Conservation (phyloP, 2,797 vertebrate species). For the Gila robusta region DNA sequence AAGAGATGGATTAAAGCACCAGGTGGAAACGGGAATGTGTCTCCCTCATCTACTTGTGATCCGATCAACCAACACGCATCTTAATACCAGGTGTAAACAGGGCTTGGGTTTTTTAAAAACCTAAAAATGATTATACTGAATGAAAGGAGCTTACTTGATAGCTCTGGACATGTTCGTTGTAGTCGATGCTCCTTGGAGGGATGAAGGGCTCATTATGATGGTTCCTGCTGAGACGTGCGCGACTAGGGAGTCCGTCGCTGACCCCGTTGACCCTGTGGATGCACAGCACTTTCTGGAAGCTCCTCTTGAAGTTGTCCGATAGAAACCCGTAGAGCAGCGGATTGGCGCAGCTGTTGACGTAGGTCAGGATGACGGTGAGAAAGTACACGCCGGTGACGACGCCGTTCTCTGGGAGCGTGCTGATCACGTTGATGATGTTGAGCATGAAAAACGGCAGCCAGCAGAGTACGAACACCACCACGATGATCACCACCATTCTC, state of each 20-base stretch:
- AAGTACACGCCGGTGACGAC: constrained; percentile 82
- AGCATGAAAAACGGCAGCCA: constrained; percentile 93
- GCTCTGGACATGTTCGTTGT: constrained; percentile 79
- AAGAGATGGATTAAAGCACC: too few relatives aligned
- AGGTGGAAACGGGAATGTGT: too few relatives aligned
- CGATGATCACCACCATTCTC: constrained; percentile 94
- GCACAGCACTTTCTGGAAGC: constrained; percentile 79
- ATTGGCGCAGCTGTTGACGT: constrained; percentile 96
- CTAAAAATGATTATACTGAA: not conserved
- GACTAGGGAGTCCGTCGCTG: constrained; percentile 49
- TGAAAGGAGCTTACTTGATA: constrained; percentile 71
- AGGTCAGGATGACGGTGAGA: constrained; percentile 88
- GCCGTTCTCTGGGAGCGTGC: constrained; percentile 85
- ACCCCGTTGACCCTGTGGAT: constrained; percentile 71
- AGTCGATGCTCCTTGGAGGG: constrained; percentile 58
- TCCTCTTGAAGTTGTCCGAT: constrained; percentile 92
- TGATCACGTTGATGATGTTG: constrained; percentile 91
- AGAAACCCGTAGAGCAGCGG: constrained; percentile 93
- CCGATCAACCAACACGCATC: not conserved
- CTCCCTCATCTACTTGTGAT: not conserved
- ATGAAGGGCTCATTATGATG: constrained; percentile 71
- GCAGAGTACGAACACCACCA: constrained; percentile 90
- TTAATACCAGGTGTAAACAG: not conserved
- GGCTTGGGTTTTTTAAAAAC: not conserved
- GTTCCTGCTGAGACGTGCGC: constrained; percentile 70